Conservation (phyloP, 1,140 invertebrate species). For the Drosophila guanche region DNA sequence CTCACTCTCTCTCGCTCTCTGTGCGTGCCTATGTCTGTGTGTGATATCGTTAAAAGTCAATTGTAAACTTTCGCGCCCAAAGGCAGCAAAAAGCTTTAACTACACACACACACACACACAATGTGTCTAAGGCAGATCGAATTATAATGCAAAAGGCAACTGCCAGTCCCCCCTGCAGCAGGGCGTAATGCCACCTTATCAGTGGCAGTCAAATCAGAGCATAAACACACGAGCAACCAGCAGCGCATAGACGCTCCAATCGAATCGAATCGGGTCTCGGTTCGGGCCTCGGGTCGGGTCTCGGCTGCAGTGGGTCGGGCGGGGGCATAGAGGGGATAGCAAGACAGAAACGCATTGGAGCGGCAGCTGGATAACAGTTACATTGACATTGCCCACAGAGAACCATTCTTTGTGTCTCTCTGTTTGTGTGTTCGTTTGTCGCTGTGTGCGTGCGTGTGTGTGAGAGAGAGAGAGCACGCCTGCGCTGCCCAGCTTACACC, state of each 20-base stretch:
- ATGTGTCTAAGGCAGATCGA: conserved; percentile 68
- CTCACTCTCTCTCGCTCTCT: not conserved
- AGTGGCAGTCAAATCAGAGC: conserved; percentile 80
- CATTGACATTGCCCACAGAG: conserved; percentile 69
- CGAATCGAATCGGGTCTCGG: conserved; percentile 1
- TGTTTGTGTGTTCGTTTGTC: not conserved
- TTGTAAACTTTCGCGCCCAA: conserved; percentile 78
- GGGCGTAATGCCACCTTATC: conserved; percentile 70
- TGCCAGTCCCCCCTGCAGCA: conserved; percentile 10
- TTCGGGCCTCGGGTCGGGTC: conserved; percentile 26
- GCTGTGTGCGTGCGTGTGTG: conserved; percentile 8
- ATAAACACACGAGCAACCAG: conserved; percentile 47
- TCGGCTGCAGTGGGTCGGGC: no score
- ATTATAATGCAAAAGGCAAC: conserved; percentile 64
- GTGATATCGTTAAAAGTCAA: conserved; percentile 77
- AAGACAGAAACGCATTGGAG: conserved; percentile 72
- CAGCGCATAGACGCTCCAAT: conserved; percentile 7
- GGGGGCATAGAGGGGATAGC: conserved; percentile 15
- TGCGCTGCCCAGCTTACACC: conserved; percentile 47
- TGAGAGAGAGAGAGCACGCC: conserved; percentile 48
- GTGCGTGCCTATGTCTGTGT: conserved; percentile 21
- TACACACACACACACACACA: conserved; percentile 34
- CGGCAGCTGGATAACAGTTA: conserved; percentile 80
- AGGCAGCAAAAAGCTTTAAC: conserved; percentile 56
- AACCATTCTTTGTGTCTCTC: conserved; percentile 17